Evolutionary conservation across 2,888 invertebrate genomes (phyloP), one percentile per base, ranked within the genome.

Genomic region (Horisme vitalbata): DNA sequence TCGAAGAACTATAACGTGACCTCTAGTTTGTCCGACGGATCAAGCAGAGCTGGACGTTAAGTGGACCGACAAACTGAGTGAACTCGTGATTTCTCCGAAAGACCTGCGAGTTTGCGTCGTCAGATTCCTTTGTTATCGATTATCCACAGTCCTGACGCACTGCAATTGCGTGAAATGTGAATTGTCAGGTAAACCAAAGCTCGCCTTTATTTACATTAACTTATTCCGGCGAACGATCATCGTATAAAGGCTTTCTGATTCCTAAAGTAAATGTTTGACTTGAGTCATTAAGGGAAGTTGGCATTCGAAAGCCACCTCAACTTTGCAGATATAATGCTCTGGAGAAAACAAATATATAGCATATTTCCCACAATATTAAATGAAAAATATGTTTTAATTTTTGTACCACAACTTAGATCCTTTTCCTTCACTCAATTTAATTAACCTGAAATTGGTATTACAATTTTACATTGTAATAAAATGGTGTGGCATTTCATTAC

Each of bases 1-100:
- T 89, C 88, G 83, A 57, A 65, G 88, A 87, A 88, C 71, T 75
- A 74, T 71, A 75, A 75, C 75, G 73, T 75, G 69, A 68, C 75
- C 68, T 67, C 71, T 75, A 69, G 75, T 75, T 72, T 72, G 67
- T n/a, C 61, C 68, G 67, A 71, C 64, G 67, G 66, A 76, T 76
- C 73, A 71, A 71, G 66, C 61, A 61, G 63, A 65, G 61, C 60
- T 61, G 61, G 59, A 65, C 71, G 79, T 75, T 84, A 86, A 84
- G 79, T 83, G 83, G 69, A 64, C 68, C 55, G 60, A 68, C 77
- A 81, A 81, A 85, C 79, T 70, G 50, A 60, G 61, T 63, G 60
- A 59, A 61, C 63, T 58, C 68, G 72, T 65, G 65, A 74, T 71
- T 71, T 72, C 71, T 56, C 60, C 59, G 69, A 70, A 73, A 66